Percentiles rank a stretch among this genome's conserved stretches.
These are phyloP conservation scores for Mythimna ferrago DNA, from an alignment of 2,888 invertebrate genomes.

Conservation along the genomic window DNA sequence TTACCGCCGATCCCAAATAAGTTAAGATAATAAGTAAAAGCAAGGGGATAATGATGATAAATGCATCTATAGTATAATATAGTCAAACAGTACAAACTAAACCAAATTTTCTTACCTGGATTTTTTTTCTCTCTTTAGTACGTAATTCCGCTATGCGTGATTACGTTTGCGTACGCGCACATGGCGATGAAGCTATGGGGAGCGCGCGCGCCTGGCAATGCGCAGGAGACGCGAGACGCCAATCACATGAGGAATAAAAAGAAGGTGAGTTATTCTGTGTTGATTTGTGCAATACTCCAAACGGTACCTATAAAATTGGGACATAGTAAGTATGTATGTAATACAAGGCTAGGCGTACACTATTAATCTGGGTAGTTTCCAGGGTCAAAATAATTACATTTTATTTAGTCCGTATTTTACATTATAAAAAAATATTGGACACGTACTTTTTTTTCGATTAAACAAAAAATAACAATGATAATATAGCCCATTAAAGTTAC, in stretches of 20 bases:
- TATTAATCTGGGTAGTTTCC: too few relatives aligned
- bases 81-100: neutral
- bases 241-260: constrained; percentile 95
- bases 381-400: too few relatives aligned
- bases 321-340: too few relatives aligned
- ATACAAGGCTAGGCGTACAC: too few relatives aligned
- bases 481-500: too few relatives aligned
- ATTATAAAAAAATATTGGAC: too few relatives aligned
- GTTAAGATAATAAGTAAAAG: neutral
- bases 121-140: constrained; percentile 88
- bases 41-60: neutral
- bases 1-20: too few relatives aligned
- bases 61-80: neutral
- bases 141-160: constrained; percentile 95
- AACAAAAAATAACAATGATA: too few relatives aligned
- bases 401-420: too few relatives aligned
- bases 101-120: too few relatives aligned
- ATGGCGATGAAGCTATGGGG: constrained; percentile 96
- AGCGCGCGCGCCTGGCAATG: constrained; percentile 94
- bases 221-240: constrained; percentile 94
- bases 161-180: constrained; percentile 95
- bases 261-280: constrained; percentile 90
- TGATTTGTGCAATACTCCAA: neutral
- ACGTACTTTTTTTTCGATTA: too few relatives aligned
- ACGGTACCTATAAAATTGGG: too few relatives aligned